phyloP scores from a whole-genome alignment of 2,888 invertebrate species.

The Rapana venosa region DNA sequence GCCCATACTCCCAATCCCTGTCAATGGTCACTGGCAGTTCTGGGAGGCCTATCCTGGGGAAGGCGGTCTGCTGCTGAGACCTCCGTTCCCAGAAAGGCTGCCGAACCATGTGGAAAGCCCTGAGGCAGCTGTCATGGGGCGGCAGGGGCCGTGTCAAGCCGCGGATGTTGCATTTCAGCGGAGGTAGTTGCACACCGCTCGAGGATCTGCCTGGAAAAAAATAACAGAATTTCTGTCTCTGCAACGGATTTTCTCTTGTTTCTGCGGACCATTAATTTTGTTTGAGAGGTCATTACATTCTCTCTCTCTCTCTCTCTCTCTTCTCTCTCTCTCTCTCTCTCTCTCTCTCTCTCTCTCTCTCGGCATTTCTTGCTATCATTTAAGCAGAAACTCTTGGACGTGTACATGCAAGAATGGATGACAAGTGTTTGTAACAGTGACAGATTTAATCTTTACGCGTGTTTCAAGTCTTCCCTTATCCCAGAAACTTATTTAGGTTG shows the following conservation, averaged over 20 bases:
- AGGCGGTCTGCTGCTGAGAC: neutral
- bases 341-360: too few relatives aligned
- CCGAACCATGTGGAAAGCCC: slow-evolving; percentile 38
- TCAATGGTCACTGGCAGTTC: neutral
- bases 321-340: neutral
- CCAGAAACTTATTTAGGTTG: too few relatives aligned
- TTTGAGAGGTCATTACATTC: too few relatives aligned
- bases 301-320: neutral
- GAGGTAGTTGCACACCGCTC: neutral
- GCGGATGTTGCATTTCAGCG: slow-evolving; percentile 32
- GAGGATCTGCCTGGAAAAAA: neutral
- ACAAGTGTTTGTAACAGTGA: too few relatives aligned
- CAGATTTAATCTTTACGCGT: too few relatives aligned
- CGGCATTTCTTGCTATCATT: too few relatives aligned
- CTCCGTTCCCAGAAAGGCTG: slow-evolving; percentile 30
- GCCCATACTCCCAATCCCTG: neutral
- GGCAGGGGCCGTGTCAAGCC: slow-evolving; percentile 18
- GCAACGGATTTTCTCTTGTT: neutral
- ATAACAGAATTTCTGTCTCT: neutral
- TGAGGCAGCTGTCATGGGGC: slow-evolving; percentile 24
- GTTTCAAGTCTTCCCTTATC: too few relatives aligned
- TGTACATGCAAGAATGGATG: too few relatives aligned
- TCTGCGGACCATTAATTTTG: neutral
- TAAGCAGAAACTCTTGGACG: too few relatives aligned
- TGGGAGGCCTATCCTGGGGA: slow-evolving; percentile 17